Percentiles rank a stretch among this genome's conserved stretches.
These are phyloP conservation scores for Drosophila nasuta DNA, from an alignment of 1,140 invertebrate genomes.

Conservation along the genomic window DNA sequence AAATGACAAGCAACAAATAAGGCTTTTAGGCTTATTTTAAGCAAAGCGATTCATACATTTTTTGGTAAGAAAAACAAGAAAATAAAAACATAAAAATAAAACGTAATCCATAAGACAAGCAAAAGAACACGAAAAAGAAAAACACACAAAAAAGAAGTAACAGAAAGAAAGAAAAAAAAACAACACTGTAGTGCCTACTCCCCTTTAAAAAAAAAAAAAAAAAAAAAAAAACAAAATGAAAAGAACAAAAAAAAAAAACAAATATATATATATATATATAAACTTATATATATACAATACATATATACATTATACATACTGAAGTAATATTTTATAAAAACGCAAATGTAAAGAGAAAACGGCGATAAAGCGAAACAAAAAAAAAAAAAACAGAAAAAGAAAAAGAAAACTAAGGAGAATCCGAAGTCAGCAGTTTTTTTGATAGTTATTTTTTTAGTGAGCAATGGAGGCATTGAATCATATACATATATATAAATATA, in stretches of 20 bases:
- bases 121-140: slow-evolving; percentile 50
- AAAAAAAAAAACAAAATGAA: slow-evolving; percentile 20
- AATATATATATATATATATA: slow-evolving; percentile 34
- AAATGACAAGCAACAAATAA: slow-evolving; percentile 42
- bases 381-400: background rate
- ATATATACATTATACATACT: slow-evolving; percentile 80
- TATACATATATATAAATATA: slow-evolving; percentile 64
- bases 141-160: too few relatives aligned
- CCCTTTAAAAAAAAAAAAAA: slow-evolving; percentile 52
- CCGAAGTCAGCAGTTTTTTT: slow-evolving; percentile 78
- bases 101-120: slow-evolving; percentile 55
- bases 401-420: slow-evolving; percentile 30
- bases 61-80: slow-evolving; percentile 51
- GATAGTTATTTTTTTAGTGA: slow-evolving; percentile 82
- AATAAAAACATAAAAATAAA: slow-evolving; percentile 46
- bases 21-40: slow-evolving; percentile 71
- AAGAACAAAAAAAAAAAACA: slow-evolving; percentile 38
- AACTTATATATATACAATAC: slow-evolving; percentile 73
- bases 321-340: slow-evolving; percentile 83
- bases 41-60: slow-evolving; percentile 57
- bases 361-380: slow-evolving; percentile 15
- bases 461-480: slow-evolving; percentile 77
- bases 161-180: slow-evolving; percentile 49
- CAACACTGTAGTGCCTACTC: slow-evolving; percentile 83
- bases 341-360: slow-evolving; percentile 48